Evolutionary conservation across 1,140 invertebrate species (phyloP).

Genomic region (Heliconius eleuchia): DNA sequence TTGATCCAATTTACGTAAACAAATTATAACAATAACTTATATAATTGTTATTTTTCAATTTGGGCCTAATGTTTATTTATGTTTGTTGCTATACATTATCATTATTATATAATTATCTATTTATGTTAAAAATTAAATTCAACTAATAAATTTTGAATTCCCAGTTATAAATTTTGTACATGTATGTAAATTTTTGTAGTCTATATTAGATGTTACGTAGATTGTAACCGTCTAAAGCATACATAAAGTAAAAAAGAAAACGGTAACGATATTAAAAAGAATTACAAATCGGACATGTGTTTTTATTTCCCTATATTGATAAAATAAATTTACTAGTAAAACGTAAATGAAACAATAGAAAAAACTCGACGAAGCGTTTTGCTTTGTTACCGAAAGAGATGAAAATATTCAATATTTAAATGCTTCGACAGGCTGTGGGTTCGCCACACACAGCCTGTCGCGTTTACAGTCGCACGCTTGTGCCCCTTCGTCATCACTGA

Average conservation of each 20-base stretch:
- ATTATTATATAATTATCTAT: slow-evolving; percentile 29
- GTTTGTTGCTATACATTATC: slow-evolving; percentile 31
- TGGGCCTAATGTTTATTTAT: slow-evolving; percentile 30
- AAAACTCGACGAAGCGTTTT: too few species aligned
- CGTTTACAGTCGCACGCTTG: too few species aligned
- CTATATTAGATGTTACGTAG: slow-evolving; percentile 79
- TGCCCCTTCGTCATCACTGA: too few species aligned
- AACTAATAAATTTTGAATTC: slow-evolving; percentile 45
- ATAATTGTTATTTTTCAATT: slow-evolving; percentile 30
- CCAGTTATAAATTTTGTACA: slow-evolving; percentile 74
- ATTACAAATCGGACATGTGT: slow-evolving; percentile 58
- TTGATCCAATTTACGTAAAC: background rate
- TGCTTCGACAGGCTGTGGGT: too few species aligned
- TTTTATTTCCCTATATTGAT: background rate
- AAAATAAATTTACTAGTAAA: background rate
- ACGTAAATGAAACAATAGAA: too few species aligned
- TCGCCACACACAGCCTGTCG: too few species aligned
- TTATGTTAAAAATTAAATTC: slow-evolving; percentile 17
- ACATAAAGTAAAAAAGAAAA: slow-evolving; percentile 63
- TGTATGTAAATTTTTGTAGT: slow-evolving; percentile 77
- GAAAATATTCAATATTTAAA: too few species aligned
- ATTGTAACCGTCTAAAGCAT: slow-evolving; percentile 71
- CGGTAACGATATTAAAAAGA: slow-evolving; percentile 68
- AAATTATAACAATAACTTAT: slow-evolving; percentile 4
- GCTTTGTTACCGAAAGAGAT: too few species aligned